A percentile compares a stretch with the other conserved stretches of the same genome.
phyloP scores from a whole-genome alignment of 2,888 invertebrate species.

The Altica lythri region DNA sequence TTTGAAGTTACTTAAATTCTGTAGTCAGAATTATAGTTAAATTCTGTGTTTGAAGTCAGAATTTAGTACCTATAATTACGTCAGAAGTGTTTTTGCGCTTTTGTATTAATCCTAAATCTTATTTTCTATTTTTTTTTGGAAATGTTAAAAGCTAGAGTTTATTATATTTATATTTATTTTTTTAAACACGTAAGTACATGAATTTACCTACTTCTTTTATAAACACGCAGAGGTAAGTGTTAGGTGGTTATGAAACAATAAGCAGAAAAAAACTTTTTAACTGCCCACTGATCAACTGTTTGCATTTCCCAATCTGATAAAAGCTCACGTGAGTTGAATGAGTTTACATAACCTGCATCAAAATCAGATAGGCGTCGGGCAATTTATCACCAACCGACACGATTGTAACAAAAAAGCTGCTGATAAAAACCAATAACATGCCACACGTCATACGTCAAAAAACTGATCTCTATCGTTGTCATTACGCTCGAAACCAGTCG shows the following conservation, averaged over 20 bases:
- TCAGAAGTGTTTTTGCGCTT: too few relatives aligned
- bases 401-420: conserved; percentile 24
- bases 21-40: too few relatives aligned
- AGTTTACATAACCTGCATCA: conserved; percentile 26
- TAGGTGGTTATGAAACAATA: conserved; percentile 15
- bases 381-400: conserved; percentile 29
- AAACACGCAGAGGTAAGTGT: too few relatives aligned
- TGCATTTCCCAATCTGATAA: conserved; percentile 25
- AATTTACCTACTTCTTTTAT: too few relatives aligned
- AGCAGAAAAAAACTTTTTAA: conserved; percentile 9
- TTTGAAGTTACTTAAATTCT: too few relatives aligned
- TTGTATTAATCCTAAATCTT: too few relatives aligned
- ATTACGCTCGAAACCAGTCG: conserved; percentile 15
- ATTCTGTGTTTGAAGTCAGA: too few relatives aligned
- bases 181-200: too few relatives aligned
- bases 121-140: too few relatives aligned
- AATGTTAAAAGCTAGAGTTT: too few relatives aligned
- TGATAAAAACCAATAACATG: conserved; percentile 24
- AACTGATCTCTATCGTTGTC: conserved; percentile 14
- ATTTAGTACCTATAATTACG: too few relatives aligned
- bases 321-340: conserved; percentile 20
- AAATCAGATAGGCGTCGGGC: conserved; percentile 32
- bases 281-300: conserved; percentile 12
- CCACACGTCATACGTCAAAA: conserved; percentile 23
- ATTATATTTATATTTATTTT: too few relatives aligned